Conservation (phyloP, 2,888 invertebrate species). For the Furcula furcula region DNA sequence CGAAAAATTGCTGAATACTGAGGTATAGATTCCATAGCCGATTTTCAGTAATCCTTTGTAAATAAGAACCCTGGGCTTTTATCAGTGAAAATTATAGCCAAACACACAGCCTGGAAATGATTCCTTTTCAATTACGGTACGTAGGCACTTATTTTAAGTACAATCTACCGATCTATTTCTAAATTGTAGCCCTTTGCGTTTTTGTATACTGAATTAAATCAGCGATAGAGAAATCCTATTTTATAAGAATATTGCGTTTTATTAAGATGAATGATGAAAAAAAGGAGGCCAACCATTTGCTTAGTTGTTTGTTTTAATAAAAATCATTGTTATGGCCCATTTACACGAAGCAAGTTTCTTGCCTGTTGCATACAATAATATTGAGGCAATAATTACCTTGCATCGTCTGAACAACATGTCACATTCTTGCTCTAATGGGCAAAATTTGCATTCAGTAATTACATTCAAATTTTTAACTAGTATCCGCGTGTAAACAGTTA, state of each 20-base stretch:
- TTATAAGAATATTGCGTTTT: not conserved
- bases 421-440: no score
- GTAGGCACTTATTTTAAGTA: slow-evolving; percentile 35
- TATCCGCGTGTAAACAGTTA: no score
- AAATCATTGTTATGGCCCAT: no score
- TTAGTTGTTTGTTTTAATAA: no score
- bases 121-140: slow-evolving; percentile 44
- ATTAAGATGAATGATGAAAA: no score
- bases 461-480: no score
- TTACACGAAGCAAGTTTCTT: no score
- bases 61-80: slow-evolving; percentile 28
- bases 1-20: slow-evolving; percentile 1
- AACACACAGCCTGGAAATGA: slow-evolving; percentile 30
- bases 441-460: no score
- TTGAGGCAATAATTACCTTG: no score
- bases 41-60: slow-evolving; percentile 19
- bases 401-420: no score
- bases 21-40: slow-evolving; percentile 26
- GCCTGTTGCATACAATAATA: no score
- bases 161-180: slow-evolving; percentile 28
- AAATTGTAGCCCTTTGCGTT: slow-evolving; percentile 33
- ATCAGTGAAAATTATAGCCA: slow-evolving; percentile 35
- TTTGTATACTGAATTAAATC: slow-evolving; percentile 18
- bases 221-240: not conserved
- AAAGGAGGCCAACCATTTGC: no score